Conservation (phyloP, 2,888 invertebrate genomes). For the Ormyrus labotus region DNA sequence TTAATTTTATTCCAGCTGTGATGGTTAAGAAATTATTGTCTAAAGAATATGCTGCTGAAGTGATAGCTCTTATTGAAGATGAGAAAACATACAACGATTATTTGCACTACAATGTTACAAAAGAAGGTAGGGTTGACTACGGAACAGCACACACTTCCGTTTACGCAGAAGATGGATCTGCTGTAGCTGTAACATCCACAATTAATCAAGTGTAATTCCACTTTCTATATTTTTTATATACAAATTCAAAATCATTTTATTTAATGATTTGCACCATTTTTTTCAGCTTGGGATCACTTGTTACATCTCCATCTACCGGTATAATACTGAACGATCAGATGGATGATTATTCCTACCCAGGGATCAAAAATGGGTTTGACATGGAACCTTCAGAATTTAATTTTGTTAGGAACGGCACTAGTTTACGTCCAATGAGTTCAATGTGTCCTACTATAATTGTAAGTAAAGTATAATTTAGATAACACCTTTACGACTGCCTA, state of each 20-base stretch:
- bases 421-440: constrained; percentile 87
- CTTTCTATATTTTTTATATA: neutral
- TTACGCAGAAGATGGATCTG: constrained; percentile 90
- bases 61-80: constrained; percentile 77
- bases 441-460: constrained; percentile 84
- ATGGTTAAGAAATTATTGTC: neutral
- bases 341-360: constrained; percentile 90
- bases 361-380: constrained; percentile 81
- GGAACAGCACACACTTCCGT: constrained; percentile 95
- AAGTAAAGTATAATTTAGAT: constrained; percentile 2
- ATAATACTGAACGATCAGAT: constrained; percentile 92
- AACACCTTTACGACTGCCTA: too few species aligned
- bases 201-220: constrained; percentile 87
- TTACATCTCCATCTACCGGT: constrained; percentile 88
- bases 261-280: neutral
- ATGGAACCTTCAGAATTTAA: constrained; percentile 90
- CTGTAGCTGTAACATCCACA: constrained; percentile 91
- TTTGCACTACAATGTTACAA: constrained; percentile 80
- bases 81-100: constrained; percentile 81
- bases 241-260: too few species aligned
- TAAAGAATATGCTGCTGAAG: constrained; percentile 78
- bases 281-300: constrained; percentile 18
- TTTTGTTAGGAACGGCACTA: constrained; percentile 86
- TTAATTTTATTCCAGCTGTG: constrained; percentile 6
- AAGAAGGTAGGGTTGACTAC: constrained; percentile 80